Conservation (phyloP, 2,888 invertebrate genomes). For the Phaedon cochleariae region DNA sequence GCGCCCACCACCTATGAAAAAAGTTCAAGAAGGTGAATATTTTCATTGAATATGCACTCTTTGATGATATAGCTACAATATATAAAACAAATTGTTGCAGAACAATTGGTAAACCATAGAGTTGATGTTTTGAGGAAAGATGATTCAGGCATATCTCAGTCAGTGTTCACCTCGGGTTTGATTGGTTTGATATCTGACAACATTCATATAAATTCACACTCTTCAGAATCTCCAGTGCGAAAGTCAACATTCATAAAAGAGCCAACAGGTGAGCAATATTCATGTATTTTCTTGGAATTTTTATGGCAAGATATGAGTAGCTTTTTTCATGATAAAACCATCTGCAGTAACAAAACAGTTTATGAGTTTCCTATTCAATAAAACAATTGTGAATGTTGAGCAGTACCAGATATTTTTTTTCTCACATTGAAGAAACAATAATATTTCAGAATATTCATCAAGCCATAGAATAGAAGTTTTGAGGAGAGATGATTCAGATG, state of each 20-base stretch:
- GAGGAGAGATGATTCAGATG: not conserved
- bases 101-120: constrained; percentile 1
- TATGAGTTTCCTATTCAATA: not conserved
- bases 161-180: not conserved
- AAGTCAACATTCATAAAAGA: constrained; percentile 2
- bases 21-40: too few relatives aligned
- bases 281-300: not conserved
- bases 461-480: constrained; percentile 7
- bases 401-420: not conserved
- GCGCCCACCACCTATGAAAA: not conserved
- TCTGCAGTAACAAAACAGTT: not conserved
- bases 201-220: constrained; percentile 1
- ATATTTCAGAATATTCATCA: constrained; percentile 1
- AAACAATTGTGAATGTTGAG: not conserved
- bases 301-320: not conserved
- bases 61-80: too few relatives aligned
- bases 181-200: constrained; percentile 5
- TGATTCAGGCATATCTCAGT: constrained; percentile 1
- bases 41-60: too few relatives aligned
- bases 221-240: not conserved
- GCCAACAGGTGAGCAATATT: not conserved
- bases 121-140: constrained; percentile 13
- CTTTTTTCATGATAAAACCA: too few relatives aligned
- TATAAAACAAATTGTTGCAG: not conserved
- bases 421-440: not conserved